These are phyloP conservation scores for Spizella passerina DNA, from an alignment of 2,797 vertebrate species.

Conservation along the genomic window DNA sequence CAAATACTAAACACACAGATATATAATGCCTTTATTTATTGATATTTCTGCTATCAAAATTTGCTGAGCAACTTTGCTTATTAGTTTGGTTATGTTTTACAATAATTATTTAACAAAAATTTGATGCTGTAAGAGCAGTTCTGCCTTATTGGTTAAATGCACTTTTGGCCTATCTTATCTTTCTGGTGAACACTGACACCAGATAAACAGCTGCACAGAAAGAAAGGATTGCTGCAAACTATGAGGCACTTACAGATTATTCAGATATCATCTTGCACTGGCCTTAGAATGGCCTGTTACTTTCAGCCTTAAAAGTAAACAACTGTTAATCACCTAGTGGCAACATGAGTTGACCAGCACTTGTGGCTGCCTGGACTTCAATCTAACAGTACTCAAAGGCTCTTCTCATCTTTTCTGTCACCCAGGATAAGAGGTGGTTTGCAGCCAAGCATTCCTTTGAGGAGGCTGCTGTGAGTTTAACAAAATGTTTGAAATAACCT, in stretches of 20 bases:
- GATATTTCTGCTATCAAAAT: neutral
- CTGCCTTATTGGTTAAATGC: neutral
- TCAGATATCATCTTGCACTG: slow-evolving; percentile 77
- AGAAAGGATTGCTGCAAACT: slow-evolving; percentile 71
- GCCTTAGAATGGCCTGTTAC: slow-evolving; percentile 75
- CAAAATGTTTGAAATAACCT: slow-evolving; percentile 81
- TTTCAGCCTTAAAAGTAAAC: slow-evolving; percentile 87
- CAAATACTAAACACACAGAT: neutral
- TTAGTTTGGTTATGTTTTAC: neutral
- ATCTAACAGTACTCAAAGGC: slow-evolving; percentile 63
- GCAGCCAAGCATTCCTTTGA: slow-evolving; percentile 71
- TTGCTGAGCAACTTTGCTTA: neutral
- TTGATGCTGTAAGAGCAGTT: neutral
- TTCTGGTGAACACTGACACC: slow-evolving; percentile 58
- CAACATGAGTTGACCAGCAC: slow-evolving; percentile 72
- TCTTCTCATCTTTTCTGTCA: slow-evolving; percentile 71
- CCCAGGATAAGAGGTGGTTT: slow-evolving; percentile 73
- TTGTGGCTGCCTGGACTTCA: slow-evolving; percentile 68
- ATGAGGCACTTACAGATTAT: slow-evolving; percentile 70
- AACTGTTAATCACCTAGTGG: slow-evolving; percentile 81
- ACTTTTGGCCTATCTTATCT: slow-evolving; percentile 55
- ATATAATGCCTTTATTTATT: neutral
- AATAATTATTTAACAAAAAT: neutral
- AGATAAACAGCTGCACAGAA: slow-evolving; percentile 68
- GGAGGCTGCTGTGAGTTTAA: slow-evolving; percentile 59